Evolutionary conservation across 1,140 invertebrate genomes (phyloP), one percentile per base, ranked within the genome.

Genomic region (Drosophila elegans): DNA sequence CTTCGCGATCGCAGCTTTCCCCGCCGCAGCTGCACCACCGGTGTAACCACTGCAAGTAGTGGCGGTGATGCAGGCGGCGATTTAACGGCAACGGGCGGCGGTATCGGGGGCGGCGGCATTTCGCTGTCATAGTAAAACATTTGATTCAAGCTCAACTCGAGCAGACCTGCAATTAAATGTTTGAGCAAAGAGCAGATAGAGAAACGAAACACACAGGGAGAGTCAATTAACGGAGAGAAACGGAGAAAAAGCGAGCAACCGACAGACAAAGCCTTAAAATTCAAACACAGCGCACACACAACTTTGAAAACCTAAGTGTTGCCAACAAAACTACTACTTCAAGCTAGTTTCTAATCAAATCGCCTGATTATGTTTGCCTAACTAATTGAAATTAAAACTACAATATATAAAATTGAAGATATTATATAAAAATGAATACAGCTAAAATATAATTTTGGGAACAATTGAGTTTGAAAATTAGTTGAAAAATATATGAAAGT

Each of bases 91-190:
- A 52, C 39, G 29, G 64, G 64, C 34, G 56, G 45, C 16, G 49
- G 32, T 44, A 46, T 48, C 9, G 71, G 54, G 44, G 62, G 42
- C 42, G 76, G 69, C 36, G 61, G 27, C 68, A 73, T 61, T 51
- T 77, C 78, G 4, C 64, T 55, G 44, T 88, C 80, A 80, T 77
- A 84, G 80, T 88, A 79, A 83, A 77, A 89, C 41, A 74, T 63
- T 77, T 88, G 63, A 69, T 76, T 83, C 64, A 90, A 64, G 69
- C 80, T 90, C 61, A 89, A 68, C 46, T 90, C 84, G 82, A 88
- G 84, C 56, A 88, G 80, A 89, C 76, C 84, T 88, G 84, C 73
- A 88, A 88, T 75, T 67, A 84, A 36, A 86, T 55, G 74, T 49
- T 78, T 68, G 64, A 60, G 62, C 83, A 81, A 69, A 85, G 53